Evolutionary conservation across 1,140 invertebrate genomes (phyloP), one percentile per base, ranked within the genome.

Genomic region (Proctacanthus coquilletti): DNA sequence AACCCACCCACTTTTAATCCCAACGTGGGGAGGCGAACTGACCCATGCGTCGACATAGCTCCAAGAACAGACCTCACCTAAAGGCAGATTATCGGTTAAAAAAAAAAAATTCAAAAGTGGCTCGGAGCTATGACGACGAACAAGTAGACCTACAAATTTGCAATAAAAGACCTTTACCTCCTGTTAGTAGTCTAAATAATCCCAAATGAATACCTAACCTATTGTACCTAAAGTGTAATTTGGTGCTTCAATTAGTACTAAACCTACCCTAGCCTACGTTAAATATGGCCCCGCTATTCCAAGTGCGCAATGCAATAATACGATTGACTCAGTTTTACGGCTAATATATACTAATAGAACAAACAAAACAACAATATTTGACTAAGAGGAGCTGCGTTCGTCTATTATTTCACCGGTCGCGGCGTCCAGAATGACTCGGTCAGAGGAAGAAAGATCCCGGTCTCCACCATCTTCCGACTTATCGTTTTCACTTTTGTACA

Each of bases 221-320:
- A 10, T 33, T 9, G 6, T 15, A 33, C 6, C 25, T 21, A 17
- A 18, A 34, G 29, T 34, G 21, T 34, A 4, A 19, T 34, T 23
- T 34, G 21, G 34, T 32, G 34, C 10, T 39, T 19, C 29, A 33
- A 33, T 23, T 23, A 36, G 18, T 36, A 21, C 10, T 23, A 13
- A 36, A 21, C 8, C 8, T 36, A 11, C 11, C 23, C 21, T 13
- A 21, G 11, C 3, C 23, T 36, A 19, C 15, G 6, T 11, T 51
- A 56, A 55, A 49, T 57, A 57, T 57, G 54, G 54, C 54, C 54
- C 54, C 54, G 52, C 54, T 57, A 57, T 57, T 57, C 54, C 54
- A 57, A 53, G 55, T 45, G 48, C 50, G 34, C 43, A 9, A 27
- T 27, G 13, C 48, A 46, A 52, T 54, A 51, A 52, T 54, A 52